phyloP scores from a whole-genome alignment of 2,113 vertebrate genomes.

The Ochotona princeps region DNA sequence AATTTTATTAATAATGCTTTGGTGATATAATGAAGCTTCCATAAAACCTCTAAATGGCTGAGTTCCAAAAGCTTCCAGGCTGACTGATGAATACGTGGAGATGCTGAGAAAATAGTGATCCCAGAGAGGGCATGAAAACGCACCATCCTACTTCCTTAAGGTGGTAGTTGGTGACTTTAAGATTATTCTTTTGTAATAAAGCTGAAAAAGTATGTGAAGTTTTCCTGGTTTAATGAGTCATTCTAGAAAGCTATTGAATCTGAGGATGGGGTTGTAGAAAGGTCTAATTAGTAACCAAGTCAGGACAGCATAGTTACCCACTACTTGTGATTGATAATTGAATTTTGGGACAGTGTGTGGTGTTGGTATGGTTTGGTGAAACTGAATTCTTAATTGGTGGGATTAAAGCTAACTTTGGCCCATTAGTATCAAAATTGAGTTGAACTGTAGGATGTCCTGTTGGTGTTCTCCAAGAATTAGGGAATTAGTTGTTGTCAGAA shows the following conservation, averaged over 20 bases:
- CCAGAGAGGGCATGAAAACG: background rate
- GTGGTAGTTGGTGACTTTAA: background rate
- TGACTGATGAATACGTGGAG: background rate
- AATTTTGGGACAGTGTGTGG: background rate
- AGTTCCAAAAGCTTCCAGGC: background rate
- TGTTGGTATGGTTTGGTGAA: background rate
- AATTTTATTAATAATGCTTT: background rate
- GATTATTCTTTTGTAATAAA: background rate
- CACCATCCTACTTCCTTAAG: too few relatives aligned
- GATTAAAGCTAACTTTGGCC: background rate
- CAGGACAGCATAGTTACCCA: background rate
- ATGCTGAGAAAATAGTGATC: background rate
- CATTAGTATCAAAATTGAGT: background rate
- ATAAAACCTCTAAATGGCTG: background rate
- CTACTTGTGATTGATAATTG: background rate
- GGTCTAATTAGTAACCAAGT: background rate
- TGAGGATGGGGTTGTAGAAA: background rate
- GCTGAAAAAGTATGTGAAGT: background rate
- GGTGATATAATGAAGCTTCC: background rate
- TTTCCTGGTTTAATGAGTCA: background rate
- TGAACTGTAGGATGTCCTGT: background rate
- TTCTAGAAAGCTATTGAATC: background rate
- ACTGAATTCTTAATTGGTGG: background rate
- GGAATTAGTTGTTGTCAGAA: background rate
- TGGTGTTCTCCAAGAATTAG: background rate